phyloP scores from a whole-genome alignment of 2,797 vertebrate species.

The Megaceryle alcyon region DNA sequence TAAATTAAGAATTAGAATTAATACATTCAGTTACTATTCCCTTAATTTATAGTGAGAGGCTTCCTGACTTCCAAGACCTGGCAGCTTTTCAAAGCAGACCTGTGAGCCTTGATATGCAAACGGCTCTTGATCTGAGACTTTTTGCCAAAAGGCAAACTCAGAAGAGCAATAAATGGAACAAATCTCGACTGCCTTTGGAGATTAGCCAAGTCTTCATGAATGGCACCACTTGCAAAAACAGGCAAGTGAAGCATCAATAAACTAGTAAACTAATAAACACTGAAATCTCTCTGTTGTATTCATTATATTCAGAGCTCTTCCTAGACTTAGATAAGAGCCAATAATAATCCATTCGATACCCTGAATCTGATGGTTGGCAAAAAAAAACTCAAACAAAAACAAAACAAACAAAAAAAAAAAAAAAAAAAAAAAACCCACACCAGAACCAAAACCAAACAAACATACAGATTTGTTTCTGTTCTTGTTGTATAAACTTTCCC shows the following conservation, averaged over 20 bases:
- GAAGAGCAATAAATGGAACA: constrained; percentile 54
- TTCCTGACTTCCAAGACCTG: constrained; percentile 38
- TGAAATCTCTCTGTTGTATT: constrained; percentile 52
- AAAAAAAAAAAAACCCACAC: too few relatives aligned
- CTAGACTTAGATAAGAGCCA: constrained; percentile 67
- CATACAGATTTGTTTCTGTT: neutral
- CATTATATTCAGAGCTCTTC: constrained; percentile 53
- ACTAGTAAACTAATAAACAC: constrained; percentile 53
- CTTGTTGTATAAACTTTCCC: constrained; percentile 1
- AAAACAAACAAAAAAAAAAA: neutral
- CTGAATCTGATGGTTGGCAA: constrained; percentile 11
- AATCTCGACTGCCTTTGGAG: constrained; percentile 65
- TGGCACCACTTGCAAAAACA: constrained; percentile 11
- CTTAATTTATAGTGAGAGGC: constrained; percentile 26
- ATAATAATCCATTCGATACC: constrained; percentile 58
- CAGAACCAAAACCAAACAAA: neutral
- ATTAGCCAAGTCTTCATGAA: constrained; percentile 53
- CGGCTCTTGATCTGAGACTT: constrained; percentile 38
- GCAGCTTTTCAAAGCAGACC: constrained; percentile 51
- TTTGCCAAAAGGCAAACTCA: constrained; percentile 66
- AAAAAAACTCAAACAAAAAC: neutral
- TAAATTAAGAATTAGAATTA: neutral
- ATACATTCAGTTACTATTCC: constrained; percentile 16
- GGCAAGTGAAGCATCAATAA: constrained; percentile 28
- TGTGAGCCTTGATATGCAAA: constrained; percentile 52